Conservation (phyloP, 53 echinoderm and acorn worm species). For the Crossaster papposus region DNA sequence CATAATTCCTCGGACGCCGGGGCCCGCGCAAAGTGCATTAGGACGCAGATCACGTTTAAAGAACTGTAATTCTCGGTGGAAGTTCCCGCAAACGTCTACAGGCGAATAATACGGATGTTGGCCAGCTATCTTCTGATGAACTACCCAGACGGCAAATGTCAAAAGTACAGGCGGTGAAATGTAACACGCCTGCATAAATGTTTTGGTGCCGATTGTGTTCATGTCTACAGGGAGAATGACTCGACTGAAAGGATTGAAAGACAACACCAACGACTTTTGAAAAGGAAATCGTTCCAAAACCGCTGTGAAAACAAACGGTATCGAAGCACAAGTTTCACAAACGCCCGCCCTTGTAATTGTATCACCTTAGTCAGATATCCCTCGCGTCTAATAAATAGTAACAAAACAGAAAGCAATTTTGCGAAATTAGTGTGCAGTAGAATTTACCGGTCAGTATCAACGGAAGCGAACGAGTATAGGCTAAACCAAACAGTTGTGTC, state of each 20-base stretch:
- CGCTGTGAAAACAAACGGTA: too few relatives aligned
- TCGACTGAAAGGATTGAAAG: background rate
- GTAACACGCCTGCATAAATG: background rate
- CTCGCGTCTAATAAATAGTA: too few relatives aligned
- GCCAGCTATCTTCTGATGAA: conserved; percentile 22
- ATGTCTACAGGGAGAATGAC: background rate
- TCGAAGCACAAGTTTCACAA: too few relatives aligned
- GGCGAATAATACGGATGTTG: background rate
- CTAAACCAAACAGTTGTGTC: background rate
- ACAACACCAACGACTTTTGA: too few relatives aligned
- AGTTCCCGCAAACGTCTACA: background rate
- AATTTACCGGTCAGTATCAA: background rate
- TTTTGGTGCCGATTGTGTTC: background rate
- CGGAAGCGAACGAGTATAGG: background rate
- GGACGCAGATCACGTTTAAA: conserved; percentile 8
- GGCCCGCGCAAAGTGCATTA: conserved; percentile 19
- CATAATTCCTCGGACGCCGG: background rate
- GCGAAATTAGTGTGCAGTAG: background rate
- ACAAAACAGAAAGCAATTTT: too few relatives aligned
- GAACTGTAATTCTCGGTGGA: background rate
- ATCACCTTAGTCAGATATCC: too few relatives aligned
- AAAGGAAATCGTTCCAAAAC: too few relatives aligned
- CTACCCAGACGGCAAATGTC: conserved; percentile 1
- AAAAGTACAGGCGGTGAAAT: conserved; percentile 20
- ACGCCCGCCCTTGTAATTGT: too few relatives aligned